A percentile compares a stretch with the other conserved stretches of the same genome.
phyloP scores from a whole-genome alignment of 2,113 vertebrate genomes.

The Micromys minutus region DNA sequence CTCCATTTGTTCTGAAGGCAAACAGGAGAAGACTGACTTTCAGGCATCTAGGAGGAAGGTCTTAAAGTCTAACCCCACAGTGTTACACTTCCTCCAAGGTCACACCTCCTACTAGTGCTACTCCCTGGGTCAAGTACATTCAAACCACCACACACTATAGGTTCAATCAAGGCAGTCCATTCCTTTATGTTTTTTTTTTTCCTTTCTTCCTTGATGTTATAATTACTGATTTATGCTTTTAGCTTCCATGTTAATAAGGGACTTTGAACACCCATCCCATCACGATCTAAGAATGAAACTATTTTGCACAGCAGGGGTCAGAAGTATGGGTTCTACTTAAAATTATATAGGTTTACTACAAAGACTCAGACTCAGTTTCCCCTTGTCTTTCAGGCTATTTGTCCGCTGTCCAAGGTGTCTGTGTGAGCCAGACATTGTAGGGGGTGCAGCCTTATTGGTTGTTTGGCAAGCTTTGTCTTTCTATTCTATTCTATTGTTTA shows the following conservation, averaged over 20 bases:
- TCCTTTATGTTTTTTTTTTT: not conserved
- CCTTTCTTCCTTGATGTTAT: not conserved
- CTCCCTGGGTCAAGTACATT: too few species aligned
- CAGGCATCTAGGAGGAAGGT: too few species aligned
- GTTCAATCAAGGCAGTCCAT: not conserved
- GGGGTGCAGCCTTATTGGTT: not conserved
- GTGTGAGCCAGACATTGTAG: not conserved
- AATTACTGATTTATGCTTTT: not conserved
- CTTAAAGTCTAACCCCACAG: too few species aligned
- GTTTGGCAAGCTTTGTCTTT: not conserved
- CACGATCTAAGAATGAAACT: not conserved
- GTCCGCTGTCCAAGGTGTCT: not conserved
- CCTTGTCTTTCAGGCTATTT: not conserved
- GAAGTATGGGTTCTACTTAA: not conserved
- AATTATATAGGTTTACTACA: not conserved
- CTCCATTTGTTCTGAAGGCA: too few species aligned
- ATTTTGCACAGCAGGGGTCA: not conserved
- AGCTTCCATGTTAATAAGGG: not conserved
- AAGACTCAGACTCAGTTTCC: not conserved
- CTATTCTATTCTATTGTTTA: conserved; percentile 87
- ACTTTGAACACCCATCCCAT: not conserved
- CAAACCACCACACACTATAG: not conserved
- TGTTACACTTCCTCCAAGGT: too few species aligned
- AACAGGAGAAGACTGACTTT: too few species aligned
- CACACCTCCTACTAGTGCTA: too few species aligned